These are phyloP conservation scores for Cynaeus angustus DNA, from an alignment of 2,888 invertebrate species.

Conservation along the genomic window DNA sequence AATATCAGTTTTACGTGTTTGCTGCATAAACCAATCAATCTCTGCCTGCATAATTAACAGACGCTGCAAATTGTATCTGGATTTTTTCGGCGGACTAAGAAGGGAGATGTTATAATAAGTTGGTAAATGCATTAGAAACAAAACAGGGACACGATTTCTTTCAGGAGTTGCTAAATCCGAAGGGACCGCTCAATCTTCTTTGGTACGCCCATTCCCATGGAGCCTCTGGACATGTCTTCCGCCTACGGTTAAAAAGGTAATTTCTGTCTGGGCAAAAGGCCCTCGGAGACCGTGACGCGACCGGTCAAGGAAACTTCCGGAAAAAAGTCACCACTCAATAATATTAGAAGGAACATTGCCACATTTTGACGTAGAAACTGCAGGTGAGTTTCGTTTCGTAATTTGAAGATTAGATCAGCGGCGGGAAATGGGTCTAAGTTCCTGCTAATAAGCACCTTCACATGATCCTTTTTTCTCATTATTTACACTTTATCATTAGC, in stretches of 20 bases:
- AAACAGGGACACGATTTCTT: constrained; percentile 44
- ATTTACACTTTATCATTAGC: constrained; percentile 15
- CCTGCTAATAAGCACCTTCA: constrained; percentile 8
- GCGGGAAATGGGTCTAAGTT: too few relatives aligned
- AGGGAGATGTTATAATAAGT: constrained; percentile 26
- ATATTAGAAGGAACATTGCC: too few relatives aligned
- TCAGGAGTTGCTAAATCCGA: constrained; percentile 58
- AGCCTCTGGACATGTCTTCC: constrained; percentile 67
- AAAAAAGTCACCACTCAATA: too few relatives aligned
- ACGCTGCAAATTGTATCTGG: constrained; percentile 29
- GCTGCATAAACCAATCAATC: constrained; percentile 60
- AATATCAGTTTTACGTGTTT: constrained; percentile 63
- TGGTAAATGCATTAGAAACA: constrained; percentile 35
- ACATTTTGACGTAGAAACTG: too few relatives aligned
- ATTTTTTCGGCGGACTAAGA: too few relatives aligned
- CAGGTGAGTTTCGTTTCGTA: too few relatives aligned
- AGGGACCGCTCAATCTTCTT: constrained; percentile 71
- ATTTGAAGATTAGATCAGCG: too few relatives aligned
- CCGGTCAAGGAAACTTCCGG: too few relatives aligned
- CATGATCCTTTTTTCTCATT: constrained; percentile 12
- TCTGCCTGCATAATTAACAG: constrained; percentile 58
- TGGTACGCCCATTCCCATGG: constrained; percentile 66
- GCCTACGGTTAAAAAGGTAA: constrained; percentile 72
- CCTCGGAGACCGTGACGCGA: constrained; percentile 65
- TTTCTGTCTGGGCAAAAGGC: constrained; percentile 69